Conservation (phyloP, 23 tunicate species). For the Corella eumyota region DNA sequence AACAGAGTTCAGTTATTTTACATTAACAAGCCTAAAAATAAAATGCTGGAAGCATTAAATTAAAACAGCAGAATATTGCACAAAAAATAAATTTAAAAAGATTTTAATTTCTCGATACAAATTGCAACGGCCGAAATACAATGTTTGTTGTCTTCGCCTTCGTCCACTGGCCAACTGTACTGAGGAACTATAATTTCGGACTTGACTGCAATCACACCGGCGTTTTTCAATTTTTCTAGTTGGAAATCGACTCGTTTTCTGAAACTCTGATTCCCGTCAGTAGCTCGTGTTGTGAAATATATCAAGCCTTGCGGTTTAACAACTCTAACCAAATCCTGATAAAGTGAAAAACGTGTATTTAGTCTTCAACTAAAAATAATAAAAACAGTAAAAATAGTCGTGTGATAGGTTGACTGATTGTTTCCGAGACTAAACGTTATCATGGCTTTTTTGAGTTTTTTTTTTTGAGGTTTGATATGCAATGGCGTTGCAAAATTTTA, state of each 20-base stretch:
- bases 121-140: conserved; percentile 65
- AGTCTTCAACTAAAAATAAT: too few species aligned
- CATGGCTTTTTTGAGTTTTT: neutral
- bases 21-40: too few species aligned
- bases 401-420: neutral
- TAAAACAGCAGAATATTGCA: neutral
- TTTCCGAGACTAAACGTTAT: neutral
- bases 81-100: conserved; percentile 12
- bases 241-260: conserved; percentile 51
- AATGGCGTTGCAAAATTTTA: neutral
- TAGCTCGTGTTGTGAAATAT: conserved; percentile 68
- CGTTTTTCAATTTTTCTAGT: conserved; percentile 12
- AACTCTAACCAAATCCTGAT: conserved; percentile 71
- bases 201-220: conserved; percentile 15
- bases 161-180: conserved; percentile 74
- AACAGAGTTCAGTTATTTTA: too few species aligned
- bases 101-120: conserved; percentile 44
- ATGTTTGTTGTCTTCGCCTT: conserved; percentile 37
- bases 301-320: conserved; percentile 41
- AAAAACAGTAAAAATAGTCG: too few species aligned
- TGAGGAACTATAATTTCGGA: conserved; percentile 53
- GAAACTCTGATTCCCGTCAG: conserved; percentile 59
- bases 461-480: too few species aligned
- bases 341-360: neutral
- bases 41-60: too few species aligned